These are phyloP conservation scores for Rhyacophila brunnea DNA, from an alignment of 1,140 invertebrate species.

Conservation along the genomic window DNA sequence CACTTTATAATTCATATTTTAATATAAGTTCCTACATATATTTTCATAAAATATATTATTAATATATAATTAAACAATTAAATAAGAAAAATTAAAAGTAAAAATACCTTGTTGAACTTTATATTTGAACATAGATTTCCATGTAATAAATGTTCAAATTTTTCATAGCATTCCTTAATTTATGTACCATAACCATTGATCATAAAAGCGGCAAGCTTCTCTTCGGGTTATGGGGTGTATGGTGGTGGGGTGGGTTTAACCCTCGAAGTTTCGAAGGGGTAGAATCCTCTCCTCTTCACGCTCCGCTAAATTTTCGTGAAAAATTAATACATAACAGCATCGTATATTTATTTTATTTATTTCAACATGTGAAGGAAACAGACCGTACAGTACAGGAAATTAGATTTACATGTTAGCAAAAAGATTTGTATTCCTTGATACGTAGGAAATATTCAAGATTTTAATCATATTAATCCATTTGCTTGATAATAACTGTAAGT, in stretches of 20 bases:
- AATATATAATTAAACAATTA: too few species aligned
- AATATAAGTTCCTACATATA: neutral
- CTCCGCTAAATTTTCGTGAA: slow-evolving; percentile 30
- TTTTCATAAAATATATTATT: too few species aligned
- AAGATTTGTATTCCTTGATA: too few species aligned
- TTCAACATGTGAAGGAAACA: slow-evolving; percentile 23
- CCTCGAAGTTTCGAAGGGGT: neutral
- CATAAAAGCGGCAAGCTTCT: slow-evolving; percentile 31
- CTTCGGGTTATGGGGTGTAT: neutral
- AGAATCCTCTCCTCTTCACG: slow-evolving; percentile 28
- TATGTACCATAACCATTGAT: slow-evolving; percentile 37
- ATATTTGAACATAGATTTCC: slow-evolving; percentile 24
- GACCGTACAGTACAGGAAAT: too few species aligned
- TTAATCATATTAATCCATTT: too few species aligned
- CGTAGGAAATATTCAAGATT: too few species aligned
- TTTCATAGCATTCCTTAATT: slow-evolving; percentile 34
- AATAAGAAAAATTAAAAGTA: too few species aligned
- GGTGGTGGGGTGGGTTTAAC: neutral
- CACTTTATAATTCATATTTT: too few species aligned
- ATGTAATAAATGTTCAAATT: slow-evolving; percentile 35
- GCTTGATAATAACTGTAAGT: too few species aligned
- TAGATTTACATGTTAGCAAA: too few species aligned
- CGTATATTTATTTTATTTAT: slow-evolving; percentile 35
- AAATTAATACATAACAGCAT: slow-evolving; percentile 34
- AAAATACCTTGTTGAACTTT: too few species aligned